phyloP scores from a whole-genome alignment of 1,140 invertebrate species.

The Pogonognathellus flavescens region DNA sequence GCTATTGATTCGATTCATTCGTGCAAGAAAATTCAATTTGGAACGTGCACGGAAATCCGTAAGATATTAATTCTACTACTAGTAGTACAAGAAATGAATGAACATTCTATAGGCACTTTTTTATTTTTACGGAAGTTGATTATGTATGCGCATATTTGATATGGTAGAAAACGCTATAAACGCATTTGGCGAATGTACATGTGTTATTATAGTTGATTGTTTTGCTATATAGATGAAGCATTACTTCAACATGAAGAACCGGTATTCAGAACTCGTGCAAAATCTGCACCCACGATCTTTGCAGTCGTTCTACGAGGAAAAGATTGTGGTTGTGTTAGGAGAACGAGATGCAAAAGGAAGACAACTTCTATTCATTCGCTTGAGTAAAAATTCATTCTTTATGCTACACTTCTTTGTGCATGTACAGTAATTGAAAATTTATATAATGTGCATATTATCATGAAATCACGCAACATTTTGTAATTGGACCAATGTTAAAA shows the following conservation, averaged over 20 bases:
- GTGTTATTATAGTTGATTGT: not conserved
- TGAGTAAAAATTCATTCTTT: slow-evolving; percentile 24
- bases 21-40: slow-evolving; percentile 85
- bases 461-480: not conserved
- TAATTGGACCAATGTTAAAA: not conserved
- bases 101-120: too few species aligned
- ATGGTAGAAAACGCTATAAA: too few species aligned
- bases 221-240: slow-evolving; percentile 23
- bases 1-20: slow-evolving; percentile 82
- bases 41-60: slow-evolving; percentile 75
- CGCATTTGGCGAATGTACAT: too few species aligned
- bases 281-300: slow-evolving; percentile 10
- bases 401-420: not conserved
- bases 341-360: slow-evolving; percentile 19
- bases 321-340: slow-evolving; percentile 1
- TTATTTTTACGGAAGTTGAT: too few species aligned
- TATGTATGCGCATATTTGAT: too few species aligned
- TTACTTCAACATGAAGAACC: slow-evolving; percentile 40
- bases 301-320: slow-evolving; percentile 7
- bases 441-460: too few species aligned
- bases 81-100: not conserved
- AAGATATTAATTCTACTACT: not conserved
- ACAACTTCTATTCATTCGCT: slow-evolving; percentile 14
- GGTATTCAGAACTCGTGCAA: slow-evolving; percentile 35
- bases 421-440: not conserved